Percentiles rank a stretch among this genome's conserved stretches.
These are phyloP conservation scores for Macropus fuliginosus DNA, from an alignment of 2,797 vertebrate genomes.

Conservation along the genomic window DNA sequence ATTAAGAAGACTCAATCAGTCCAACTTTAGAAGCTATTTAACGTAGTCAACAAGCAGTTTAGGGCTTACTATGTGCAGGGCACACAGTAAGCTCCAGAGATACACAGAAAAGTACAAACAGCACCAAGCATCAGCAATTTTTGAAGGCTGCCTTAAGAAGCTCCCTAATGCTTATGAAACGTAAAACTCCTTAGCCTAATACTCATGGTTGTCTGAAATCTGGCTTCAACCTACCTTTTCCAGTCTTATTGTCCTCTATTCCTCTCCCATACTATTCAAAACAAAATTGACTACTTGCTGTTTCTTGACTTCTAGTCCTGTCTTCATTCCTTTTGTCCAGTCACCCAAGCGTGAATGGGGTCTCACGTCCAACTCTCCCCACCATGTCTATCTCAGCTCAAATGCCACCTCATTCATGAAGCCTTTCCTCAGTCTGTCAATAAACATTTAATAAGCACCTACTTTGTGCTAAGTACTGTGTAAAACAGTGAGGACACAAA, in stretches of 20 bases:
- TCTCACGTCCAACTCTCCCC: neutral
- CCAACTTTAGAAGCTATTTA: slow-evolving; percentile 39
- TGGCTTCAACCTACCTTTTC: neutral
- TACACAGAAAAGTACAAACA: neutral
- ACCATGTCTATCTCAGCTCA: neutral
- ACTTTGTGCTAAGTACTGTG: neutral
- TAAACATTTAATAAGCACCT: neutral
- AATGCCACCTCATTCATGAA: neutral
- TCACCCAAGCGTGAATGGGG: neutral
- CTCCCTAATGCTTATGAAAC: neutral
- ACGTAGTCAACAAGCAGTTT: neutral
- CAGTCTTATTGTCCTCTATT: neutral
- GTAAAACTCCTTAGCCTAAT: neutral
- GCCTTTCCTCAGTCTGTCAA: neutral
- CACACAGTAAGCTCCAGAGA: neutral
- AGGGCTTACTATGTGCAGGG: neutral
- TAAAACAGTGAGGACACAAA: neutral
- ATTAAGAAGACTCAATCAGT: slow-evolving; percentile 47
- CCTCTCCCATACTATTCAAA: neutral
- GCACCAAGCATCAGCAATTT: neutral
- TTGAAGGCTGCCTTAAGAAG: neutral
- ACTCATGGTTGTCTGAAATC: neutral
- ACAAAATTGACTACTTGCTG: neutral
- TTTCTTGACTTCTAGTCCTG: neutral
- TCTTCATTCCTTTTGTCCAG: neutral